Evolutionary conservation across 2,888 invertebrate species (phyloP).

Genomic region (Chrysodeixis includens): DNA sequence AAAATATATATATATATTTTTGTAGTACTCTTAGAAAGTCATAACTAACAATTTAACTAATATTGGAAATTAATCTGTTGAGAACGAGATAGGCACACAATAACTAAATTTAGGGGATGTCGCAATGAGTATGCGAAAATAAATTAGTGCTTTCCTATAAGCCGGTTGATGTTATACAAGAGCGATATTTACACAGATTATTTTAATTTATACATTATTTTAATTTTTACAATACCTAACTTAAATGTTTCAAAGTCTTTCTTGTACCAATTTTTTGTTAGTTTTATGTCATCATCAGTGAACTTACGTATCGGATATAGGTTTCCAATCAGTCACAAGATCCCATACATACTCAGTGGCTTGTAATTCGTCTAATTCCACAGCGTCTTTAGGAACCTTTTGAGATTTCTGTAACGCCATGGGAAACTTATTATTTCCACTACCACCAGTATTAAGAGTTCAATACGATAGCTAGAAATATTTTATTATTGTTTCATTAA

Average conservation of each 20-base stretch:
- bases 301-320: conserved; percentile 90
- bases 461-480: neutral
- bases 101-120: too few species aligned
- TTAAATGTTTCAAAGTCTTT: neutral
- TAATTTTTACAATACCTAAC: too few species aligned
- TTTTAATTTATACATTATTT: too few species aligned
- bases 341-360: conserved; percentile 90
- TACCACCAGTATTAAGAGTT: neutral
- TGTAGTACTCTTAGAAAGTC: too few species aligned
- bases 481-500: neutral
- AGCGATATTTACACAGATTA: too few species aligned
- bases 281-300: conserved; percentile 27
- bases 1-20: too few species aligned
- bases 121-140: too few species aligned
- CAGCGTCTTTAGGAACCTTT: conserved; percentile 90
- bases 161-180: neutral
- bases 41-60: too few species aligned
- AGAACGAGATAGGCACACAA: too few species aligned
- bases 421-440: neutral
- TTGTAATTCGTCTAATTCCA: conserved; percentile 87
- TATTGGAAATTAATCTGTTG: too few species aligned
- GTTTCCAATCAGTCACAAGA: conserved; percentile 89
- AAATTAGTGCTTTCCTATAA: neutral
- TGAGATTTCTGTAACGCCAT: conserved; percentile 90
- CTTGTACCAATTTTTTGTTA: neutral